Percentiles rank a stretch among this genome's conserved stretches.
Evolutionary conservation across 2,113 vertebrate species (phyloP).

Genomic region (Cettia cetti): DNA sequence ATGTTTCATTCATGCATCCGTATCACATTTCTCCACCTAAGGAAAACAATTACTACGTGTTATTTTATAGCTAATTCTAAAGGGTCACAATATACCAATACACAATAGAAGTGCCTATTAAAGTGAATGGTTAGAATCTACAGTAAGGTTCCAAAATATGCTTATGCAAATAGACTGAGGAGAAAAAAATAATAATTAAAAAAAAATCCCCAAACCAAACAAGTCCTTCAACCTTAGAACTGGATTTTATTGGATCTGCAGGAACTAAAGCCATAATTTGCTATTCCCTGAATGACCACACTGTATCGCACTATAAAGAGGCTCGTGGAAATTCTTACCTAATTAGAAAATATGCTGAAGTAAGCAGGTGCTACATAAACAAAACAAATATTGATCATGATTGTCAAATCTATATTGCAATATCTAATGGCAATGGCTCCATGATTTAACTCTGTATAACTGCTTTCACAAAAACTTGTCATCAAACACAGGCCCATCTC

Average conservation of each 20-base stretch:
- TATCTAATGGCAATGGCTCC: background rate
- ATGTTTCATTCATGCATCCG: background rate
- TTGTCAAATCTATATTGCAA: constrained; percentile 4
- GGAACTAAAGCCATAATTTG: constrained; percentile 45
- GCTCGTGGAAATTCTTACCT: constrained; percentile 33
- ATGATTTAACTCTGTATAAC: background rate
- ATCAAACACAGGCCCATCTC: background rate
- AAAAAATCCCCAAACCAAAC: background rate
- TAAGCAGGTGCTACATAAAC: background rate
- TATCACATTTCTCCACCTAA: background rate
- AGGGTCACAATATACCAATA: background rate
- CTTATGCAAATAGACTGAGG: background rate
- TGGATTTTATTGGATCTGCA: constrained; percentile 20
- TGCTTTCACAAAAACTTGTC: constrained; percentile 1
- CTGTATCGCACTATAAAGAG: background rate
- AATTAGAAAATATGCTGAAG: constrained; percentile 64
- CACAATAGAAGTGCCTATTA: background rate
- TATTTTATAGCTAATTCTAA: background rate
- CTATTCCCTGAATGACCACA: background rate
- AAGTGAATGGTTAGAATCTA: background rate
- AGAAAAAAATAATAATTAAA: background rate
- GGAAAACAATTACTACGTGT: background rate
- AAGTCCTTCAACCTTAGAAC: constrained; percentile 13
- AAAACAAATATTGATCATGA: constrained; percentile 47
- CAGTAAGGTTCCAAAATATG: background rate